Conservation (phyloP, 1,140 invertebrate species). For the Zophobas atratus region DNA sequence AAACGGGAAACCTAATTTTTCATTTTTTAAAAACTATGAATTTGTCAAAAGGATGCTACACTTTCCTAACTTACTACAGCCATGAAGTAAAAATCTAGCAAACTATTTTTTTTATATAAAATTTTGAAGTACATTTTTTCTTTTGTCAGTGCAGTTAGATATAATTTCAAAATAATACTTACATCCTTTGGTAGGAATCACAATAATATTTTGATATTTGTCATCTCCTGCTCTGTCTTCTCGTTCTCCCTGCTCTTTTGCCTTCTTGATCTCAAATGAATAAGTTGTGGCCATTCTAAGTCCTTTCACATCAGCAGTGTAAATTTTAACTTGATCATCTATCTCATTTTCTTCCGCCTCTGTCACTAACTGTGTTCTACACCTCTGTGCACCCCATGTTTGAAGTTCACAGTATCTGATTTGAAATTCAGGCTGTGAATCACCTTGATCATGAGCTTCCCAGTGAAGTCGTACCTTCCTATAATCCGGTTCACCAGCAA, state of each 20-base stretch:
- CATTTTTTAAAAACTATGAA: too few relatives aligned
- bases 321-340: constrained; percentile 63
- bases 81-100: too few relatives aligned
- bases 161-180: constrained; percentile 67
- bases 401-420: constrained; percentile 83
- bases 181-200: constrained; percentile 85
- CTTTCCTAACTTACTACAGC: too few relatives aligned
- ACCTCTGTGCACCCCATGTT: constrained; percentile 81
- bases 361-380: constrained; percentile 72
- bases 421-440: constrained; percentile 71
- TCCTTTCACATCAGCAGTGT: constrained; percentile 74
- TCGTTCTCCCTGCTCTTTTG: constrained; percentile 64
- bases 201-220: constrained; percentile 73
- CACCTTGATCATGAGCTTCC: constrained; percentile 68
- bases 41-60: too few relatives aligned
- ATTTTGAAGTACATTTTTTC: neutral
- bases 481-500: constrained; percentile 81
- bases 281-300: constrained; percentile 85
- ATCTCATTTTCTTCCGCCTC: constrained; percentile 55
- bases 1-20: too few relatives aligned
- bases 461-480: constrained; percentile 79
- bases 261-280: constrained; percentile 79
- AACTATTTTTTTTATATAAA: too few relatives aligned
- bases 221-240: constrained; percentile 63
- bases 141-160: too few relatives aligned